Conservation (phyloP, 2,888 invertebrate species). For the Lepas anatifera region DNA sequence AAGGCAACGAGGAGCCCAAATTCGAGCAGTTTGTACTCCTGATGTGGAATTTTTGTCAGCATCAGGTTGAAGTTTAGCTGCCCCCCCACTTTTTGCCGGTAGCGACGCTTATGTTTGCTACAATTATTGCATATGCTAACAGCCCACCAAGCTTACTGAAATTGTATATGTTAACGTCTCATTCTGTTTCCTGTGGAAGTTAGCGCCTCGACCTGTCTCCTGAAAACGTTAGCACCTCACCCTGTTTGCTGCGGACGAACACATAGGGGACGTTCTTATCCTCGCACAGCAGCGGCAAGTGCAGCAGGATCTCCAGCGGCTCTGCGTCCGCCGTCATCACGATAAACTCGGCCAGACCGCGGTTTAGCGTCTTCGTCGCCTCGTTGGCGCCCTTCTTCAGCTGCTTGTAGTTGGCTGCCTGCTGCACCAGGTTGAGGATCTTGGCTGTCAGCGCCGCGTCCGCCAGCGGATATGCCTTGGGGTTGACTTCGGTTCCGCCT, state of each 20-base stretch:
- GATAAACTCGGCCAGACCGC: conserved; percentile 92
- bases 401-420: conserved; percentile 93
- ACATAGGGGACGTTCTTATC: conserved; percentile 98
- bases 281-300: conserved; percentile 93
- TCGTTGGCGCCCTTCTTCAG: conserved; percentile 52
- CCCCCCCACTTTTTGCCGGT: too few species aligned
- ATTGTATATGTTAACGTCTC: too few species aligned
- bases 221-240: too few species aligned
- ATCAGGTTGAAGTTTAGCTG: too few species aligned
- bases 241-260: conserved; percentile 88
- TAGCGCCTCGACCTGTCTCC: too few species aligned
- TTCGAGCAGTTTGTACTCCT: too few species aligned
- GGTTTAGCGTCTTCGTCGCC: conserved; percentile 51
- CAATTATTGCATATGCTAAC: too few species aligned
- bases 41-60: too few species aligned
- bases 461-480: conserved; percentile 95
- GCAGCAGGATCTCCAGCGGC: conserved; percentile 91
- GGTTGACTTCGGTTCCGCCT: conserved; percentile 62
- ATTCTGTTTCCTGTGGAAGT: too few species aligned
- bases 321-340: conserved; percentile 98
- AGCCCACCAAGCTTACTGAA: too few species aligned
- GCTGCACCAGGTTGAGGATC: conserved; percentile 89
- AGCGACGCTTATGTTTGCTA: too few species aligned
- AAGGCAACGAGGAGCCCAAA: too few species aligned
- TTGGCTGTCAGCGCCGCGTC: conserved; percentile 83